A percentile compares a stretch with the other conserved stretches of the same genome.
Evolutionary conservation across 2,113 vertebrate genomes (phyloP).

Genomic region (Rhinoderma darwinii): DNA sequence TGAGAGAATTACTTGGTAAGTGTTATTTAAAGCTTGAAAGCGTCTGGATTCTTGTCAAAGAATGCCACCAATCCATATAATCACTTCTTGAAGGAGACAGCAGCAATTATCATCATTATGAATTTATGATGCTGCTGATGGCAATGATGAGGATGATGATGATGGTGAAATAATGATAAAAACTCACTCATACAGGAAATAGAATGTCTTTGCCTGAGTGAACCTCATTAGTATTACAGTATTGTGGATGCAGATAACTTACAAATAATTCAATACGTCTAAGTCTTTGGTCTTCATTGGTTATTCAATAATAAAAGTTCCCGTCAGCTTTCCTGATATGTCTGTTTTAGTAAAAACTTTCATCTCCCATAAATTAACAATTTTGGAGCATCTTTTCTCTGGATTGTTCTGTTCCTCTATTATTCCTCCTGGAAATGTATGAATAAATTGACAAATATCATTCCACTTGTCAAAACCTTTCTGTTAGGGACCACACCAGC

Average conservation of each 20-base stretch:
- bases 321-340: not conserved
- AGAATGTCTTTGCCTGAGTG: constrained; percentile 41
- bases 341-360: not conserved
- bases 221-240: constrained; percentile 17
- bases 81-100: constrained; percentile 56
- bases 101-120: constrained; percentile 53
- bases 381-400: not conserved
- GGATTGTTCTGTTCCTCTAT: no score
- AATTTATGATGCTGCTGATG: constrained; percentile 56
- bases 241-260: constrained; percentile 6
- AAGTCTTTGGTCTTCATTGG: not conserved
- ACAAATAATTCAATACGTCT: constrained; percentile 29
- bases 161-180: constrained; percentile 53
- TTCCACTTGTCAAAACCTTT: no score
- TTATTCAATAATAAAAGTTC: not conserved
- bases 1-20: constrained; percentile 54
- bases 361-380: no score
- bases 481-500: no score
- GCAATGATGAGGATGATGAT: constrained; percentile 42
- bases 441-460: no score
- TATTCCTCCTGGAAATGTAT: no score
- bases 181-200: constrained; percentile 47
- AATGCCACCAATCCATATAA: constrained; percentile 58
- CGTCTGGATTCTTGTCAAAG: constrained; percentile 57
- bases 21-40: constrained; percentile 58